Evolutionary conservation across 2,113 vertebrate genomes (phyloP), one percentile per base, ranked within the genome.

Genomic region (Phrynosoma blainvillii): DNA sequence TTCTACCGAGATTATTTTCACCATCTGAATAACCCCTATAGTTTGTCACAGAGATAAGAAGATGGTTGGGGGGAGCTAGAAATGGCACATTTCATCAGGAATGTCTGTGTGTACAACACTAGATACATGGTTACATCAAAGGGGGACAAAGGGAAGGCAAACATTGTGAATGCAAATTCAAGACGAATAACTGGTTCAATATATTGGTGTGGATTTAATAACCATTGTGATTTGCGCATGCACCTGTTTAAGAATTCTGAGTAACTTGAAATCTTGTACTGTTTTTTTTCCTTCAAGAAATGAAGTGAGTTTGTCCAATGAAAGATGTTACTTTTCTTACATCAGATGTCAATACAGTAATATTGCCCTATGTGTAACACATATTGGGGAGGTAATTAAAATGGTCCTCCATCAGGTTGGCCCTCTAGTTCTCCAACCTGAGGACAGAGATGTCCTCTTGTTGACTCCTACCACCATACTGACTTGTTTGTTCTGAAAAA

Each of bases 401-500:
- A 81, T 81, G 68, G 25, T 6, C 10, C 42, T 62, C 47, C 47
- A 47, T 81, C 47, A 47, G 47, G 47, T 47, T 47, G 68, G 32
- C 11, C 10, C 42, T 88, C 36, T 10, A 40, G 12, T 54, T 83
- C 40, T 77, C 62, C 42, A 83, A 54, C 80, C 59, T 54, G 59
- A 88, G 87, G 14, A 76, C 11, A 87, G 85, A 81, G 11, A 18
- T 81, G 36, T 11, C 81, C 54, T 56, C 81, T 77, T 74, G 14
- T 27, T 71, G 70, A 56, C 59, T 70, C 30, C 47, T 68, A 74
- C 73, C 54, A 27, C 79, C 5, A 12, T 62, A 74, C 71, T 18
- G 36, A 4, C 12, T 77, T 70, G n/a, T 83, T 56, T 88, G 30
- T 87, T 82, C 75, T 87, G 36, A 59, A 76, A 30, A 42, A 81